These are phyloP conservation scores for Oxyura jamaicensis DNA, from an alignment of 2,113 vertebrate genomes.

Conservation along the genomic window DNA sequence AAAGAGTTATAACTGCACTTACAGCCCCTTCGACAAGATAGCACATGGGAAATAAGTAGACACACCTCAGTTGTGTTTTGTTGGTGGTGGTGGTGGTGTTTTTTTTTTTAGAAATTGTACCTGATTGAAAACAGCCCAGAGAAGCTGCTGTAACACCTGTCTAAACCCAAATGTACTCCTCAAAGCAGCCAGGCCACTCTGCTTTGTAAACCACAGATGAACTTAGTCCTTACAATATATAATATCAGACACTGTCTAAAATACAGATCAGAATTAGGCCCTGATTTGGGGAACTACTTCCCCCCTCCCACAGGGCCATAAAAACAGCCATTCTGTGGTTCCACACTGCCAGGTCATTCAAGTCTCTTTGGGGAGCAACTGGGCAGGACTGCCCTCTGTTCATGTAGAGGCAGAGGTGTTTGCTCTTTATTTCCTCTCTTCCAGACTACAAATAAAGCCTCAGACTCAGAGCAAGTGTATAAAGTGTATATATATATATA, in stretches of 20 bases:
- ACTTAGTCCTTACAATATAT: background rate
- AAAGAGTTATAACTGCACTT: background rate
- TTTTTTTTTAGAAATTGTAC: background rate
- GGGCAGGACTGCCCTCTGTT: background rate
- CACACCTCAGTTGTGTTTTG: background rate
- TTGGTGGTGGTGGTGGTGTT: no score
- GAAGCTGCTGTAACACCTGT: background rate
- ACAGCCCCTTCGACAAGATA: background rate
- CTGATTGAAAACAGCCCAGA: background rate
- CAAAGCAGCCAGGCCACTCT: background rate
- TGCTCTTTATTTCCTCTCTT: background rate
- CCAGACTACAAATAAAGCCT: background rate
- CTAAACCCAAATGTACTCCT: background rate
- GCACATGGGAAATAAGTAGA: accelerated
- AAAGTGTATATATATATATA: background rate
- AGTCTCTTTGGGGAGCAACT: background rate
- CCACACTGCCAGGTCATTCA: background rate
- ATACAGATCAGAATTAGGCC: background rate
- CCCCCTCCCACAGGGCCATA: background rate
- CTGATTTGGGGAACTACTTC: background rate
- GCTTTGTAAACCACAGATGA: background rate
- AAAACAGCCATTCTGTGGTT: background rate
- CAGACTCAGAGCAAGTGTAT: background rate
- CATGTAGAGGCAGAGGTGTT: background rate
- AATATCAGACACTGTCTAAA: background rate